Percentiles rank a stretch among this genome's conserved stretches.
These are phyloP conservation scores for Ichneumoninae sp. DNA, from an alignment of 2,888 invertebrate genomes.

Conservation along the genomic window DNA sequence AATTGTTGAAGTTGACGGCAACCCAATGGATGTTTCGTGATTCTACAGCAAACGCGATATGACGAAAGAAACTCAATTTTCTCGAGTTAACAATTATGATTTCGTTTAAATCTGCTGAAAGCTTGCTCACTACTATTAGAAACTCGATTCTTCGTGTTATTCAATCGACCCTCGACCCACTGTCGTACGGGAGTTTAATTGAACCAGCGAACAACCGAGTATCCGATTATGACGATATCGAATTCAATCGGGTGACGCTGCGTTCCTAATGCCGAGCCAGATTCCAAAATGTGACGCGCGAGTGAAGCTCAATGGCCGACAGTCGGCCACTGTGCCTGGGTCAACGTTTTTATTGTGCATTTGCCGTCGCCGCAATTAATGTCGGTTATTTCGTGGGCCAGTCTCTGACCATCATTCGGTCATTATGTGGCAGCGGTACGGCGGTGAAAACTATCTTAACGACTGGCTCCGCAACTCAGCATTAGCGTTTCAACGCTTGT, in stretches of 20 bases:
- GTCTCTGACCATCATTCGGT: neutral
- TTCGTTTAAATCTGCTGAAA: neutral
- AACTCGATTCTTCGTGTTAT: slow-evolving; percentile 1
- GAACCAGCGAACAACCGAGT: neutral
- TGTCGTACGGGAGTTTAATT: neutral
- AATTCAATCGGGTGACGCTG: neutral
- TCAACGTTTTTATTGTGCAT: neutral
- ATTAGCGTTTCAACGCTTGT: neutral
- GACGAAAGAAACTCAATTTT: neutral
- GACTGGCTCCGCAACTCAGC: neutral
- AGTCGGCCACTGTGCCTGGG: neutral
- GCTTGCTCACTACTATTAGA: neutral
- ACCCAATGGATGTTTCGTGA: neutral
- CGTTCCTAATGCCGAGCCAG: no score
- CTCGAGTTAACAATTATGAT: slow-evolving; percentile 41
- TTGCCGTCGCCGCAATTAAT: neutral
- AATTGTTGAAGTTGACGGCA: no score
- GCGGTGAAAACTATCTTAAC: neutral
- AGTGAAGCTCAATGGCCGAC: neutral
- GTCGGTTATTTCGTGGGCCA: neutral
- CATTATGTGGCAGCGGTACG: neutral
- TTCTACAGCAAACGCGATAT: no score
- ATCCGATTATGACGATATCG: neutral
- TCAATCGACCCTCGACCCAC: neutral
- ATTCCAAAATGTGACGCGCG: no score